Conservation (phyloP, 23 tunicate genomes). For the Ascidia mentula region DNA sequence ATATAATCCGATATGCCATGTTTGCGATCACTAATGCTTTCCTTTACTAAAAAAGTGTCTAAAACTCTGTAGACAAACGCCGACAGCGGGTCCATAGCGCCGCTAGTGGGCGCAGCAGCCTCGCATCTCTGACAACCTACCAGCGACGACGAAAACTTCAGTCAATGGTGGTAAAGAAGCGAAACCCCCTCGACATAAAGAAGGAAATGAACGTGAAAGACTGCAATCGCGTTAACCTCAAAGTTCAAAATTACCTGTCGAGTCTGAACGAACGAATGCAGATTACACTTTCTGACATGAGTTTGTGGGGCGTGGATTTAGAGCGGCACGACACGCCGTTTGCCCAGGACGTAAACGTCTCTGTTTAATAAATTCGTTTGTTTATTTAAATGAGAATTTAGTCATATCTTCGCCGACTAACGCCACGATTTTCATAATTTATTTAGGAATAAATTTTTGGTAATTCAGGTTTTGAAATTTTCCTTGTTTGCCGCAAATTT, state of each 20-base stretch:
- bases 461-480: too few species aligned
- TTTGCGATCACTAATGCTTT: too few species aligned
- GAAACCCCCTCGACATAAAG: slow-evolving; percentile 60
- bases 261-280: slow-evolving; percentile 53
- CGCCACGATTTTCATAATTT: too few species aligned
- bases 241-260: slow-evolving; percentile 42
- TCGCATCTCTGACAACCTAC: slow-evolving; percentile 49
- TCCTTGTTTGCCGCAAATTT: too few species aligned
- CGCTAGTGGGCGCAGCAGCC: slow-evolving; percentile 66
- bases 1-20: too few species aligned
- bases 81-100: slow-evolving; percentile 58
- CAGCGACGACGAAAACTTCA: slow-evolving; percentile 67
- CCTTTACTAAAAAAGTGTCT: too few species aligned
- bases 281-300: slow-evolving; percentile 59
- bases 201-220: slow-evolving; percentile 45
- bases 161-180: slow-evolving; percentile 64
- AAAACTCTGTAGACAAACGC: background rate
- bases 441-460: too few species aligned
- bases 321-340: slow-evolving; percentile 68
- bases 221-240: slow-evolving; percentile 32
- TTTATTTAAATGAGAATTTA: too few species aligned
- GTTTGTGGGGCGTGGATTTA: slow-evolving; percentile 32
- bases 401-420: too few species aligned
- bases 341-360: slow-evolving; percentile 60
- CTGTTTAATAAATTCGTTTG: too few species aligned